Evolutionary conservation across 2,797 vertebrate species (phyloP).

Genomic region (Chrysocyon brachyurus): DNA sequence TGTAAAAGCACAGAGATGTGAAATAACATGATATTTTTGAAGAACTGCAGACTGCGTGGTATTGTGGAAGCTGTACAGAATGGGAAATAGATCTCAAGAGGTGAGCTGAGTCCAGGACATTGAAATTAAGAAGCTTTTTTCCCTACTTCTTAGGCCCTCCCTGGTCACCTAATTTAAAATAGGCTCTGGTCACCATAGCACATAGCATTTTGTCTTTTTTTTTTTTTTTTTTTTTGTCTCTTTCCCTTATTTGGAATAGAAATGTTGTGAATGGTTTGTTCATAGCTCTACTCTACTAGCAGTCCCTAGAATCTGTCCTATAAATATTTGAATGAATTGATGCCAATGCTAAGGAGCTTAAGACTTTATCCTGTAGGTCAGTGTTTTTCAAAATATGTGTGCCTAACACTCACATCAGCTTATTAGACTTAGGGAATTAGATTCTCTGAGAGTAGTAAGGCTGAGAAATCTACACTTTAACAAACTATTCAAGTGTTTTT

Average conservation of each 20-base stretch:
- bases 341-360: neutral
- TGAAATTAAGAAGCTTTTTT: neutral
- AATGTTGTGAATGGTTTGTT: neutral
- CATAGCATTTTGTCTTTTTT: neutral
- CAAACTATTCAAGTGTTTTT: slow-evolving; percentile 17
- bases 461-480: neutral
- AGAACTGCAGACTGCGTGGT: neutral
- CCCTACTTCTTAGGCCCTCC: neutral
- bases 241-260: neutral
- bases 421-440: slow-evolving; percentile 18
- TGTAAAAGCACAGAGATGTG: neutral
- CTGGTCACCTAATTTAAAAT: neutral
- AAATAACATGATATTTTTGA: neutral
- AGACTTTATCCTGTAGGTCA: neutral
- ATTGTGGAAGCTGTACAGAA: neutral
- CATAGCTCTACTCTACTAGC: neutral
- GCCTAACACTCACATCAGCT: neutral
- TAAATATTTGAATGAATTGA: neutral
- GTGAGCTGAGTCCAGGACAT: neutral
- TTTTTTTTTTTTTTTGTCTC: neutral
- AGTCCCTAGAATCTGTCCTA: neutral
- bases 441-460: slow-evolving; percentile 17
- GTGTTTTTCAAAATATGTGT: neutral
- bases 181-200: neutral
- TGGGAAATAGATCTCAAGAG: neutral